Evolutionary conservation across 2,888 invertebrate genomes (phyloP).

Genomic region (Helleia helle): DNA sequence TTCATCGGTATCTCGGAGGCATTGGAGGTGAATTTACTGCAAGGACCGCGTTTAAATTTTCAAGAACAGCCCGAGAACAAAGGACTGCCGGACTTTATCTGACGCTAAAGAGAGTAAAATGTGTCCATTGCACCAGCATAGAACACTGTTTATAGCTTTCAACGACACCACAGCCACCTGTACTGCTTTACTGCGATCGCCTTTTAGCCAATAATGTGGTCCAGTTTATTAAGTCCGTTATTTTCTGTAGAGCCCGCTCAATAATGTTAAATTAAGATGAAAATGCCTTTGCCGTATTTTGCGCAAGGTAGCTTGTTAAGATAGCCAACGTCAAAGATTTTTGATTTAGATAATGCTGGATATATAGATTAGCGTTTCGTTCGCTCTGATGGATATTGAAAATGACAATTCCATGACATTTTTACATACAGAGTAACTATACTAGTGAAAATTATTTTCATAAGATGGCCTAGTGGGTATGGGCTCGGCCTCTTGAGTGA

Average conservation of each 20-base stretch:
- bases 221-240: conserved; percentile 15
- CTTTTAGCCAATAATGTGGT: conserved; percentile 24
- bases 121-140: conserved; percentile 50
- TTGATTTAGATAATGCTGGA: neutral
- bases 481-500: no score
- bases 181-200: conserved; percentile 18
- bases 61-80: conserved; percentile 52
- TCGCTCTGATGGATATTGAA: no score
- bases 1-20: conserved; percentile 46
- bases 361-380: neutral
- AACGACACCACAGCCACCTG: conserved; percentile 42
- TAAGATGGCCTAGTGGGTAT: no score
- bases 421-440: no score
- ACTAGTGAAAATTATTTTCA: no score
- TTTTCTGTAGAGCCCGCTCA: neutral
- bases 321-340: neutral
- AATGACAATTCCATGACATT: no score
- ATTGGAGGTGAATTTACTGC: conserved; percentile 48
- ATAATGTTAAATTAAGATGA: conserved; percentile 6
- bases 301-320: neutral
- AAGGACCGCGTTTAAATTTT: conserved; percentile 59
- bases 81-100: conserved; percentile 51
- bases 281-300: conserved; percentile 1
- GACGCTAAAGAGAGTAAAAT: conserved; percentile 60
- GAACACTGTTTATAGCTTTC: conserved; percentile 37